These are phyloP conservation scores for Syndactyla subalaris DNA, from an alignment of 2,797 vertebrate genomes.

Conservation along the genomic window DNA sequence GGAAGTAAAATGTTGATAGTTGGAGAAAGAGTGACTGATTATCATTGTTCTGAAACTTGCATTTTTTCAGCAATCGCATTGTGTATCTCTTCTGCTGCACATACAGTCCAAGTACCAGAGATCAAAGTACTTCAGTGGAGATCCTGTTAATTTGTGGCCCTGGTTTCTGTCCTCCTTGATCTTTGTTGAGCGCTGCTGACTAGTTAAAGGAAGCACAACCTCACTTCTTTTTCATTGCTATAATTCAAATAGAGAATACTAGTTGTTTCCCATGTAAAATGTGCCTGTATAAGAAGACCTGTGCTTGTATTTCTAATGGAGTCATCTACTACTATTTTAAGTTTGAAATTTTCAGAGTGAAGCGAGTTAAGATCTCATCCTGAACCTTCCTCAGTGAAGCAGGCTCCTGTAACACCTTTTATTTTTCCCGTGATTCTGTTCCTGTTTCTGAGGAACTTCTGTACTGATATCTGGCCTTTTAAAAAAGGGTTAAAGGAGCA, in stretches of 20 bases:
- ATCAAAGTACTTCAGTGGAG: fast-evolving
- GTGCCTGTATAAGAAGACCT: neutral
- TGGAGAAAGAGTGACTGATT: neutral
- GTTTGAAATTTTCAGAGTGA: neutral
- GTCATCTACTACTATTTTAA: neutral
- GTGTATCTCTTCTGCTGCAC: neutral
- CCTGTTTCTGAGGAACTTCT: neutral
- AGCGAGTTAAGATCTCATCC: neutral
- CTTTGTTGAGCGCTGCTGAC: neutral
- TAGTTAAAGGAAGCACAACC: neutral
- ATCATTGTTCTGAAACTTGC: neutral
- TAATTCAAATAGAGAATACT: neutral
- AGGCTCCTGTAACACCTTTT: neutral
- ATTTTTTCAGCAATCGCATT: neutral
- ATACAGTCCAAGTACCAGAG: neutral
- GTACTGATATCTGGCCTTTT: neutral
- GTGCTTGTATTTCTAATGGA: neutral
- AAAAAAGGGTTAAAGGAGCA: neutral
- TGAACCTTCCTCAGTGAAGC: neutral
- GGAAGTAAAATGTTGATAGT: neutral
- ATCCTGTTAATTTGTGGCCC: neutral
- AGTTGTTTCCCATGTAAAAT: neutral
- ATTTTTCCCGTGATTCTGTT: neutral
- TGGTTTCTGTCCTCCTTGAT: neutral
- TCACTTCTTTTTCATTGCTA: neutral